These are phyloP conservation scores for Drosophila pectinifera DNA, from an alignment of 1,140 invertebrate species.

Conservation along the genomic window DNA sequence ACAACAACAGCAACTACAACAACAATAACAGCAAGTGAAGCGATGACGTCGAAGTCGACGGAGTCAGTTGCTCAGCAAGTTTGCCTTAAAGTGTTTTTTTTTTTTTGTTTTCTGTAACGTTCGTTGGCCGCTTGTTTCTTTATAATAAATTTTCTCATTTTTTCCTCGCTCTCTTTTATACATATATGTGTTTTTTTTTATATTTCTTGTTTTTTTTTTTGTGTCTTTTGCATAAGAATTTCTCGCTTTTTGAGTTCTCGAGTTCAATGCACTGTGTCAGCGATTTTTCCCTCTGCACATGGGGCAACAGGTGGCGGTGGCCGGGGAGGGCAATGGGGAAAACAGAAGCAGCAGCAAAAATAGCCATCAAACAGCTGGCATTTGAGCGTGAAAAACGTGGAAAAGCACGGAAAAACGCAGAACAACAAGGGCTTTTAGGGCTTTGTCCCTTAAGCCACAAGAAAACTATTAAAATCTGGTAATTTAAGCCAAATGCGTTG, in stretches of 20 bases:
- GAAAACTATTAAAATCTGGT: neutral
- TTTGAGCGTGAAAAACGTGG: conserved; percentile 32
- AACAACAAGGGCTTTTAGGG: conserved; percentile 17
- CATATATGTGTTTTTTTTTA: conserved; percentile 20
- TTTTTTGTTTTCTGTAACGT: conserved; percentile 25
- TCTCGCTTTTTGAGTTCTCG: conserved; percentile 69
- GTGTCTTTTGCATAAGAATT: conserved; percentile 78
- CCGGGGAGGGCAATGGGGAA: conserved; percentile 10
- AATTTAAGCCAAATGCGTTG: neutral
- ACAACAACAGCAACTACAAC: conserved; percentile 38
- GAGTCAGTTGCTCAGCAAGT: conserved; percentile 74
- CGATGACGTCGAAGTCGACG: conserved; percentile 35
- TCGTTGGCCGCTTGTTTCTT: conserved; percentile 31
- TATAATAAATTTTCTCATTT: conserved; percentile 42
- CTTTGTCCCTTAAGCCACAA: too few species aligned
- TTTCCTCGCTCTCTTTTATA: conserved; percentile 49
- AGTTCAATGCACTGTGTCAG: conserved; percentile 79
- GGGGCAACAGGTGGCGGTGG: conserved; percentile 25
- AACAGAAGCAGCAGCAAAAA: conserved; percentile 13
- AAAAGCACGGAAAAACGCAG: conserved; percentile 18
- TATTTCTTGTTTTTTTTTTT: conserved; percentile 27
- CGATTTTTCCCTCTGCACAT: conserved; percentile 55
- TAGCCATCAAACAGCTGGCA: conserved; percentile 17
- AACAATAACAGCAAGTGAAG: conserved; percentile 17
- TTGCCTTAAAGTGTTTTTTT: conserved; percentile 64